Percentiles rank a stretch among this genome's conserved stretches.
phyloP scores from a whole-genome alignment of 2,113 vertebrate genomes.

The Chinchilla lanigera region DNA sequence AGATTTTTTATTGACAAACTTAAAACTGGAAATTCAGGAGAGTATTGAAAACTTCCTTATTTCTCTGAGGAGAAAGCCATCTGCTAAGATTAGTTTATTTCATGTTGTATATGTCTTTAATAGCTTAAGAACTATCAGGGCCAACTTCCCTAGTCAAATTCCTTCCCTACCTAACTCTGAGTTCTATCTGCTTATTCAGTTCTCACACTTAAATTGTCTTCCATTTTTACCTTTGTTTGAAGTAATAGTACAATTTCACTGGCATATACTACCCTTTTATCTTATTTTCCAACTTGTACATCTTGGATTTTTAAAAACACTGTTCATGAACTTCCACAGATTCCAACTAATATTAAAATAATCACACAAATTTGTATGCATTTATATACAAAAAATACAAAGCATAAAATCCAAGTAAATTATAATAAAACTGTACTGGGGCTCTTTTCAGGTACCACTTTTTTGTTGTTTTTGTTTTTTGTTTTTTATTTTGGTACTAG shows the following conservation, averaged over 20 bases:
- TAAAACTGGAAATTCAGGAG: neutral
- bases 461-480: too few relatives aligned
- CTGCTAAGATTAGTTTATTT: neutral
- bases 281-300: neutral
- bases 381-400: neutral
- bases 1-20: neutral
- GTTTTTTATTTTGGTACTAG: too few relatives aligned
- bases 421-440: neutral
- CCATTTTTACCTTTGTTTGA: neutral
- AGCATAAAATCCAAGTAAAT: neutral
- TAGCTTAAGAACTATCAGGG: neutral
- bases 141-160: neutral
- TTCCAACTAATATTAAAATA: neutral
- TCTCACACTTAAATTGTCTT: neutral
- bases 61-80: neutral
- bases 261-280: neutral
- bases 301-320: neutral
- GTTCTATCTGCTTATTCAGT: neutral
- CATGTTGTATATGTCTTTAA: neutral
- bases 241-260: neutral
- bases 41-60: neutral
- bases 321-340: neutral
- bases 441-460: neutral
- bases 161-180: neutral
- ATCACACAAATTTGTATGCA: neutral